These are phyloP conservation scores for Cordylochernes scorpioides DNA, from an alignment of 2,888 invertebrate genomes.

Conservation along the genomic window DNA sequence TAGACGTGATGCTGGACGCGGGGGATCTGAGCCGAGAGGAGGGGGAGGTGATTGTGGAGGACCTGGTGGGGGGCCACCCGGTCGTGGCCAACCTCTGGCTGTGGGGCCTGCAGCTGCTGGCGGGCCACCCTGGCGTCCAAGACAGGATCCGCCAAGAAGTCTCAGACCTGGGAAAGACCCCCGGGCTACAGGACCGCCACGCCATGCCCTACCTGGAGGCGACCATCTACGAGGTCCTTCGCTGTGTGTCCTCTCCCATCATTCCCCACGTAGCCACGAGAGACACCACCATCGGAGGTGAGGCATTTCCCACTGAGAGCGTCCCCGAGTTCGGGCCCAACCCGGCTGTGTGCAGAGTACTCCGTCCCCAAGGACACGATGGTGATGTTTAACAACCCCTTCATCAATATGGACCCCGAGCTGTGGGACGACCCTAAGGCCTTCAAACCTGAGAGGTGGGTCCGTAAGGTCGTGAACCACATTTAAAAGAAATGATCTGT, in stretches of 20 bases:
- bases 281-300: conserved; percentile 40
- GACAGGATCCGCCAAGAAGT: conserved; percentile 39
- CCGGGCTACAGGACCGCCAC: conserved; percentile 32
- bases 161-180: conserved; percentile 18
- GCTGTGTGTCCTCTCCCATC: conserved; percentile 57
- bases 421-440: conserved; percentile 43
- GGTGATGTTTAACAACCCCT: conserved; percentile 56
- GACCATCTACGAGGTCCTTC: conserved; percentile 45
- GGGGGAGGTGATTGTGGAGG: conserved; percentile 20
- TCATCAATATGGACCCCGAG: conserved; percentile 40
- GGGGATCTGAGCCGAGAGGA: conserved; percentile 8
- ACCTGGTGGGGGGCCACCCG: conserved; percentile 62
- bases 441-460: conserved; percentile 34
- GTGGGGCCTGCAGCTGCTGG: conserved; percentile 32
- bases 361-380: conserved; percentile 43
- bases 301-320: conserved; percentile 10
- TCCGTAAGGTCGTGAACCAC: too few species aligned
- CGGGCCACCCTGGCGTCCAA: conserved; percentile 33
- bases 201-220: conserved; percentile 52
- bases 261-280: conserved; percentile 64
- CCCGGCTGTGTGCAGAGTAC: conserved; percentile 3
- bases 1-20: conserved; percentile 9
- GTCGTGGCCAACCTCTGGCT: conserved; percentile 60
- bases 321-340: background rate
- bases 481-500: too few species aligned